These are phyloP conservation scores for Drosophila nr. perissopoda DNA, from an alignment of 2,888 invertebrate genomes.

Conservation along the genomic window DNA sequence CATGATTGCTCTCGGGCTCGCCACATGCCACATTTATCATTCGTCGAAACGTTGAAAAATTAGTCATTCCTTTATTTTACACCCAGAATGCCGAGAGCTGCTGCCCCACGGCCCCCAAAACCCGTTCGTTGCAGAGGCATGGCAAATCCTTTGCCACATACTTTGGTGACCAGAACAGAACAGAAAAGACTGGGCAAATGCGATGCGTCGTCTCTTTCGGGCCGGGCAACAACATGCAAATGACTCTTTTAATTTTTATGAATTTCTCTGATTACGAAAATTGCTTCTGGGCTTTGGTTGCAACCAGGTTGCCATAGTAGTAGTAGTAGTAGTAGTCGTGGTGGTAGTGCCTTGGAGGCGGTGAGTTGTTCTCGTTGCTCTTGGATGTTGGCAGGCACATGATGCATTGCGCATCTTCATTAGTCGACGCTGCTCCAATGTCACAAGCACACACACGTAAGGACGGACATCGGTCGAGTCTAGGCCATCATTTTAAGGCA, in stretches of 20 bases:
- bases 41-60: constrained; percentile 81
- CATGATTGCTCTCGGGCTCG: constrained; percentile 81
- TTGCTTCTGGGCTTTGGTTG: constrained; percentile 78
- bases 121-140: constrained; percentile 35
- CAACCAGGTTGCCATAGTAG: constrained; percentile 18
- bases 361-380: constrained; percentile 15
- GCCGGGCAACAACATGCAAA: constrained; percentile 74
- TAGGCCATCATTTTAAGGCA: constrained; percentile 74
- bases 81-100: constrained; percentile 78
- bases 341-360: constrained; percentile 13
- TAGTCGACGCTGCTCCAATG: constrained; percentile 75
- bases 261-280: constrained; percentile 81
- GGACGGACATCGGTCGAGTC: constrained; percentile 19
- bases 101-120: constrained; percentile 28
- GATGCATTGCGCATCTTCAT: constrained; percentile 81
- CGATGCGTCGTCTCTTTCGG: not conserved
- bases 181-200: not conserved
- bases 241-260: constrained; percentile 81
- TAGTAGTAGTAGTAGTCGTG: not conserved
- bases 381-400: constrained; percentile 55
- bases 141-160: constrained; percentile 64
- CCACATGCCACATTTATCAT: constrained; percentile 81
- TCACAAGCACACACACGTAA: constrained; percentile 37
- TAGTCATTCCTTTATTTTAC: constrained; percentile 81
- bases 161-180: constrained; percentile 25